Base-by-base conservation (phyloP, 2,797 vertebrate genomes). In the Clarias pachynema region DNA sequence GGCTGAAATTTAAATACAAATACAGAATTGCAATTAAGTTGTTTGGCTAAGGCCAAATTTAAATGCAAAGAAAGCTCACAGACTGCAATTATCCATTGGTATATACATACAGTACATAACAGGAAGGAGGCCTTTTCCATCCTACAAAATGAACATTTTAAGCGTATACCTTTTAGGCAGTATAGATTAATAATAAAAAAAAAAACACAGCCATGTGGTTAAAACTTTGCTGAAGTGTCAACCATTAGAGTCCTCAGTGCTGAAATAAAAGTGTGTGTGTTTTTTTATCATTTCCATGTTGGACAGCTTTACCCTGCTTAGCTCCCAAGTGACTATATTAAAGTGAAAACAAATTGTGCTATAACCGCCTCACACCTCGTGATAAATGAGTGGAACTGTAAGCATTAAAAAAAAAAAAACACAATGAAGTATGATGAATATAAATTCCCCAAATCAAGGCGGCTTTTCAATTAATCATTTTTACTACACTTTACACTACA, bases 191-290 rank as follows among this genome's bases (percentile, higher is more conserved):
- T 87, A 87, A 87, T 93, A 93, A 85, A 87, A 93, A 84, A 86
- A 93, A n/a, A 94, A 94, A 91, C 89, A 92, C 85, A 92, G 88
- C 90, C 94, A 94, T 93, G 90, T 95, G 94, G 93, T 90, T n/a
- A 70, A 37, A 37, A 53, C 29, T 73, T 53, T n/a, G 44, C 49
- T n/a, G 18, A 72, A 20, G 7, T 49, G 73, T 56, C 16, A 75
- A 78, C 56, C 24, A 53, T 26, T 74, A 7, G 5, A 29, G 53
- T 57, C 91, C 81, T 86, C 18, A 44, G 81, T 40, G 59, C 20
- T 80, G 84, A 93, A 91, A 89, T 85, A 91, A 93, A 93, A 73
- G 91, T 90, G 44, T 40, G 37, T 34, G 34, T 34, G 34, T 34
- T 91, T 85, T 85, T 93, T 92, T 93, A 95, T 93, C 53, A 89